A percentile compares a stretch with the other conserved stretches of the same genome.
Evolutionary conservation across 2,797 vertebrate genomes (phyloP).

Genomic region (Coranthus polyacanthus): DNA sequence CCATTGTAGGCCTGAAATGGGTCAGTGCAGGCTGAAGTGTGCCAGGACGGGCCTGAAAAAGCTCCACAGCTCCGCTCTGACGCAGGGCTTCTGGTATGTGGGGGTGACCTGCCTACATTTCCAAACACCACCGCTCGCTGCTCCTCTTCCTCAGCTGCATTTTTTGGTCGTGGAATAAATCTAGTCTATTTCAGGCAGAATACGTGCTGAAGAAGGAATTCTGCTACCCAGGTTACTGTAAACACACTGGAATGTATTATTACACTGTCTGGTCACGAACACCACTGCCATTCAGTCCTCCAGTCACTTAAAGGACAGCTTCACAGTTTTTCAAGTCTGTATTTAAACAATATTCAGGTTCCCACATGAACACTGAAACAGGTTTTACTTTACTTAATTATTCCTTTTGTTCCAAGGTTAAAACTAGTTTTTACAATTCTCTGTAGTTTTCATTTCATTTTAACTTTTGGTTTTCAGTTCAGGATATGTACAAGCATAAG

Average conservation of each 20-base stretch:
- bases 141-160: slow-evolving; percentile 55
- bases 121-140: slow-evolving; percentile 45
- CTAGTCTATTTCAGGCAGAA: slow-evolving; percentile 56
- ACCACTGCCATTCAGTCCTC: slow-evolving; percentile 13
- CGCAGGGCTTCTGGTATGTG: slow-evolving; percentile 76
- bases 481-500: no score
- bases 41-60: slow-evolving; percentile 64
- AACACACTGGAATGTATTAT: slow-evolving; percentile 64
- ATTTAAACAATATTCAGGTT: no score
- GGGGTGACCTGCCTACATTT: slow-evolving; percentile 70
- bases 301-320: not conserved
- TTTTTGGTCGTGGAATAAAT: slow-evolving; percentile 62
- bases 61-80: slow-evolving; percentile 73
- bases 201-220: slow-evolving; percentile 63
- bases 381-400: no score
- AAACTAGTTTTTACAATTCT: no score
- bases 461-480: no score
- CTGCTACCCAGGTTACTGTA: slow-evolving; percentile 43
- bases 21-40: slow-evolving; percentile 56
- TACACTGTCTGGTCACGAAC: slow-evolving; percentile 32
- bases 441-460: no score
- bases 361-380: no score
- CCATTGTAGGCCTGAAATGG: slow-evolving; percentile 77
- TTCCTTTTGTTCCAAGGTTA: no score
- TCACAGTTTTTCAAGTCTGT: no score